These are phyloP conservation scores for Scolopax bukidnonensis DNA, from an alignment of 2,797 vertebrate genomes.

Conservation along the genomic window DNA sequence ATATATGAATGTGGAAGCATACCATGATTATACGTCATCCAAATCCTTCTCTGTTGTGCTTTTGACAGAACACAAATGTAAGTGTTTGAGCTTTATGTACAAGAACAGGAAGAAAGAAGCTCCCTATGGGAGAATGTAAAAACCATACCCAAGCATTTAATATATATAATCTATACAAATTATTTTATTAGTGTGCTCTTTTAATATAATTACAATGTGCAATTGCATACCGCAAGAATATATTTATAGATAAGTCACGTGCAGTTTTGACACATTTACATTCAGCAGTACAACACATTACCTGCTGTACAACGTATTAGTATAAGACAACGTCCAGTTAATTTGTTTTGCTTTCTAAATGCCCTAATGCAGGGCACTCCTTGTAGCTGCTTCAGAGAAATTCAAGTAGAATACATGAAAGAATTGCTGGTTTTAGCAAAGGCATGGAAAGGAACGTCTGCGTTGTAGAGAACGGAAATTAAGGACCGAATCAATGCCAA, in stretches of 20 bases:
- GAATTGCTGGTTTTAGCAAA: conserved; percentile 71
- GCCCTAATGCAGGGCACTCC: conserved; percentile 61
- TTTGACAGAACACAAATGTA: conserved; percentile 61
- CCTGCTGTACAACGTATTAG: conserved; percentile 61
- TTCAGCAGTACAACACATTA: conserved; percentile 67
- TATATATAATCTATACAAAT: conserved; percentile 87
- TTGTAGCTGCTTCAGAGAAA: conserved; percentile 75
- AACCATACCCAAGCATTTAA: conserved; percentile 80
- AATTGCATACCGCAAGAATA: conserved; percentile 83
- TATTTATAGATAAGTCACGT: conserved; percentile 75
- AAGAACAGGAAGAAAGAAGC: conserved; percentile 78
- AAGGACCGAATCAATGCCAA: conserved; percentile 31
- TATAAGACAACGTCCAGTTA: conserved; percentile 55
- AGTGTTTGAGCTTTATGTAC: conserved; percentile 71
- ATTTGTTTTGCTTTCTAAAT: conserved; percentile 45
- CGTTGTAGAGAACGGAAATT: conserved; percentile 18
- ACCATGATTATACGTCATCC: conserved; percentile 37
- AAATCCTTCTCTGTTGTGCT: conserved; percentile 65
- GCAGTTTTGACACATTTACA: conserved; percentile 74
- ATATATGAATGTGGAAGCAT: conserved; percentile 50
- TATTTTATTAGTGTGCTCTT: conserved; percentile 89
- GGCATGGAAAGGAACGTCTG: conserved; percentile 55
- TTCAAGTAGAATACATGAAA: conserved; percentile 75
- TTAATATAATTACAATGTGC: conserved; percentile 90
- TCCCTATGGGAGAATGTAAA: conserved; percentile 79